Evolutionary conservation across 2,797 vertebrate genomes (phyloP), one percentile per base, ranked within the genome.

Genomic region (Aselliscus stoliczkanus): DNA sequence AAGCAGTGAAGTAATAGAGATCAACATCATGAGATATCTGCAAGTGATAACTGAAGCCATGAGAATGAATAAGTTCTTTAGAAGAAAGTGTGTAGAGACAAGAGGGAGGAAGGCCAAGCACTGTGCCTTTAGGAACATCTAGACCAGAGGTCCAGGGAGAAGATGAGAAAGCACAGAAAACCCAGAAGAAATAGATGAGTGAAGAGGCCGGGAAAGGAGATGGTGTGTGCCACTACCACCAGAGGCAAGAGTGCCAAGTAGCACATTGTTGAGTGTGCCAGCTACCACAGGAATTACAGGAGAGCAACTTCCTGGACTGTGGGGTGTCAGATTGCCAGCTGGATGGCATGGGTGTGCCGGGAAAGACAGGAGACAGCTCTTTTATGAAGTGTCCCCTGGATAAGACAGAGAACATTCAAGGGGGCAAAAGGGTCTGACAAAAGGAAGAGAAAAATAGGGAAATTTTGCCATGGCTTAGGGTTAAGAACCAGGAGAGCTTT

Each of bases 401-500:
- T 60, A 87, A 84, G 29, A 87, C 18, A 58, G n/a, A 93, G 52
- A 44, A 44, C 47, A 42, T 29, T 39, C 69, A 29, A 84, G 29
- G 52, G 18, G 34, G 13, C 50, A 34, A 56, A 88, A 12, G 2
- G 23, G 1, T 29, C 76, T 67, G 34, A 44, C 21, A 56, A 54
- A 83, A 25, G 13, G 72, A 89, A 52, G 27, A 34, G 39, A 64
- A 83, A 93, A 82, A 44, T 25, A 23, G 37, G 11, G 23, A 7
- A 42, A 47, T 82, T 39, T 81, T 90, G 54, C 25, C n/a, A 52
- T 39, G n/a, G 25, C 60, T 90, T 90, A 39, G 70, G 39, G 34
- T 88, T 90, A 70, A 94, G 60, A 93, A 73, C 5, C 1, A 52
- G n/a, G 42, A 79, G 17, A 50, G 44, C 80, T 58, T 65, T 64